Evolutionary conservation across 2,888 invertebrate genomes (phyloP).

Genomic region (Zygogramma bicolorata): DNA sequence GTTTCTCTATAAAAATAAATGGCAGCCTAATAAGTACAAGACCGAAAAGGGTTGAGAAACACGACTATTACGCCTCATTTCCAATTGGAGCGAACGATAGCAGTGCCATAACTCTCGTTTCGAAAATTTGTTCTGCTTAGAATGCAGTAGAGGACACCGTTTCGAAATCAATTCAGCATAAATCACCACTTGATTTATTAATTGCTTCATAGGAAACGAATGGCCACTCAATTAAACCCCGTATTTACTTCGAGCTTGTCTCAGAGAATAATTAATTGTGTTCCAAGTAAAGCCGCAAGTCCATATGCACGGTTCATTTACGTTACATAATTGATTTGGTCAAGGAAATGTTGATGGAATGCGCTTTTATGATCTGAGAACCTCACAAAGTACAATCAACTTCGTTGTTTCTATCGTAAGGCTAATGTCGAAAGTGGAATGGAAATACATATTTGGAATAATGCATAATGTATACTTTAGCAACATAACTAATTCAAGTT

Average conservation of each 20-base stretch:
- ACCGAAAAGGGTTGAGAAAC: background rate
- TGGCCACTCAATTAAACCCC: slow-evolving; percentile 44
- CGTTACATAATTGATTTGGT: slow-evolving; percentile 26
- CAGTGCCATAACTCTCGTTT: background rate
- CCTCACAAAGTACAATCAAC: background rate
- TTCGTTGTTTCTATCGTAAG: background rate
- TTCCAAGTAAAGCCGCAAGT: slow-evolving; percentile 18
- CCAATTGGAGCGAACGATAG: background rate
- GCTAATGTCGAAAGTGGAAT: too few relatives aligned
- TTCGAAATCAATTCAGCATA: slow-evolving; percentile 39
- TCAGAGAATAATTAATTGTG: slow-evolving; percentile 34
- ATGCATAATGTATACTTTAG: too few relatives aligned
- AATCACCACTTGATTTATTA: slow-evolving; percentile 51
- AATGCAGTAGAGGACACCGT: background rate
- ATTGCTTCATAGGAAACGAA: slow-evolving; percentile 42
- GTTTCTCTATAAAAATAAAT: slow-evolving; percentile 6
- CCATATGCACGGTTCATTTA: slow-evolving; percentile 15
- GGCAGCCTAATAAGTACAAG: background rate
- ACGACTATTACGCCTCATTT: background rate
- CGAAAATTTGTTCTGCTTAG: background rate
- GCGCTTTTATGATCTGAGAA: slow-evolving; percentile 2
- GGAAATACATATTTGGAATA: too few relatives aligned
- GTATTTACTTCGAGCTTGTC: slow-evolving; percentile 41
- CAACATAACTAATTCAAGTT: too few relatives aligned
- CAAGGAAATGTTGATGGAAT: slow-evolving; percentile 21